Conservation (phyloP, 2,113 vertebrate species). For the Cochlearius cochlearius region DNA sequence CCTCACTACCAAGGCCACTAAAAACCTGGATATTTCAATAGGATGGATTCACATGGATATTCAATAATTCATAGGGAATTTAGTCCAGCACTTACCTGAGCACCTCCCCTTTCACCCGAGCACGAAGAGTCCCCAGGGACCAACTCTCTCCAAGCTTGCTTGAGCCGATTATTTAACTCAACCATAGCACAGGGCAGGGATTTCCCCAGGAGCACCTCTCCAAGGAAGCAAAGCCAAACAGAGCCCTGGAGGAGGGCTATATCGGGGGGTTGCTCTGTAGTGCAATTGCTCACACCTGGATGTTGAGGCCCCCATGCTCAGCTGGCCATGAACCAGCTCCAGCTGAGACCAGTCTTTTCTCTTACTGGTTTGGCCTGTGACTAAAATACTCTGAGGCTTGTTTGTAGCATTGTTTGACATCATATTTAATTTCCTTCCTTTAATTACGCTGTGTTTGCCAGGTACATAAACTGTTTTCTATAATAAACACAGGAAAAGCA, state of each 20-base stretch:
- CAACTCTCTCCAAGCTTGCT: background rate
- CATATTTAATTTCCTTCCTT: background rate
- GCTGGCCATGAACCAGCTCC: background rate
- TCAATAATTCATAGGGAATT: rapidly evolving
- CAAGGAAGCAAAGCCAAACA: rapidly evolving
- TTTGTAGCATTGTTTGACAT: background rate
- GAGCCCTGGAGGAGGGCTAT: rapidly evolving
- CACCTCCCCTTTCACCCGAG: rapidly evolving
- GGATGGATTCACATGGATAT: no score
- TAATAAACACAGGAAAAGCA: background rate
- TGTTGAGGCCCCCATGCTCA: background rate
- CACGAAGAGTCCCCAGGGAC: rapidly evolving
- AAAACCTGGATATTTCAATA: rapidly evolving
- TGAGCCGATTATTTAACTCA: rapidly evolving
- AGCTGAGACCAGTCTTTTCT: background rate
- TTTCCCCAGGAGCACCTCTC: rapidly evolving
- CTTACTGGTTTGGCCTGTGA: background rate
- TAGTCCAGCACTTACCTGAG: background rate
- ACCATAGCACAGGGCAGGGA: rapidly evolving
- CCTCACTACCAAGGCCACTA: background rate
- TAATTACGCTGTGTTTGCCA: background rate
- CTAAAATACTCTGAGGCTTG: background rate
- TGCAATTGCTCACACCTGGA: background rate
- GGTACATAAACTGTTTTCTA: background rate
- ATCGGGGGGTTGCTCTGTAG: background rate